Evolutionary conservation across 2,113 vertebrate genomes (phyloP).

Genomic region (Eretmochelys imbricata): DNA sequence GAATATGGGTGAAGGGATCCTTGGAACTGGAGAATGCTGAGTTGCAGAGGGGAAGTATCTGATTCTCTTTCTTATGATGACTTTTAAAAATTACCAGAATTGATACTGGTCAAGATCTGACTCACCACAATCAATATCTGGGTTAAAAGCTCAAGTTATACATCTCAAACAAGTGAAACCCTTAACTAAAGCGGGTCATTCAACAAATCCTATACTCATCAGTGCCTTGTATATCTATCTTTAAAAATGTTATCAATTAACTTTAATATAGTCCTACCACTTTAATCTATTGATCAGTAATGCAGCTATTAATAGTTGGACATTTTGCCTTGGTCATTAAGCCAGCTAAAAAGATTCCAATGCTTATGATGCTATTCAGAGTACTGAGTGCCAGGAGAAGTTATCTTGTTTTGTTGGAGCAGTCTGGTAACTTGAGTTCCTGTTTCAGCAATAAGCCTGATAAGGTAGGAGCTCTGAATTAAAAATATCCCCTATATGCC

Average conservation of each 20-base stretch:
- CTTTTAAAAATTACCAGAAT: not conserved
- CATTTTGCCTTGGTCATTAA: not conserved
- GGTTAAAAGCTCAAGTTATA: not conserved
- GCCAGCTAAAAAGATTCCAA: not conserved
- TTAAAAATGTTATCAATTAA: not conserved
- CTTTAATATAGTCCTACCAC: not conserved
- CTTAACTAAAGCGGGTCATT: not conserved
- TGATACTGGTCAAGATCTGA: not conserved
- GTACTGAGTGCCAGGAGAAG: not conserved
- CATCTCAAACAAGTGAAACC: not conserved
- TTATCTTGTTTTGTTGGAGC: not conserved
- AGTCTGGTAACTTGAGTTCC: not conserved
- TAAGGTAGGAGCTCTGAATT: not conserved
- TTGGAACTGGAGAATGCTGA: not conserved
- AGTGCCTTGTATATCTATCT: not conserved
- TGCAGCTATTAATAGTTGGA: not conserved
- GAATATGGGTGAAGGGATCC: not conserved
- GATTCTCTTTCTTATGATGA: not conserved
- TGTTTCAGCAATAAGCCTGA: not conserved
- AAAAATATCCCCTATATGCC: not conserved
- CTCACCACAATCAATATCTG: not conserved
- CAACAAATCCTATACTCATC: not conserved
- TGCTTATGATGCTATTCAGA: fast-evolving
- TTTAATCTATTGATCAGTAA: not conserved
- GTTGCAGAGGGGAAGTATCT: not conserved